Evolutionary conservation across 2,888 invertebrate genomes (phyloP), one percentile per base, ranked within the genome.

Genomic region (Callyntrura guangdongensis): DNA sequence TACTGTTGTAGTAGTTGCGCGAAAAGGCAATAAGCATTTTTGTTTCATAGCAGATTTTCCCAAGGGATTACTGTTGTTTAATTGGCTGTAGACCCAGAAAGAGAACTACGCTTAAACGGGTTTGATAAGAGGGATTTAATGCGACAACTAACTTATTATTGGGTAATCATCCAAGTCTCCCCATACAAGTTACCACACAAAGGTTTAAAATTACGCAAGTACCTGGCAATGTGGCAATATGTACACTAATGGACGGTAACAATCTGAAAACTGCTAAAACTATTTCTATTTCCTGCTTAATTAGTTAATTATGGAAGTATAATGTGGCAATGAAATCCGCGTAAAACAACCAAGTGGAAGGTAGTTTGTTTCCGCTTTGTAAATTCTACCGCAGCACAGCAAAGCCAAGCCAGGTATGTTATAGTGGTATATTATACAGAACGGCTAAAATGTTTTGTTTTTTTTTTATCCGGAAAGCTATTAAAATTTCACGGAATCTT

Each of bases 401-500:
- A 59, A 59, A 17, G 17, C 59, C 59, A 59, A 6, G 2, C 6
- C 53, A 14, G 2, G 53, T 53, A 53, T 53, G 14, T 17, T 20
- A 8, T 11, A n/a, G 9, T 61, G 22, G 5, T 1, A 56, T 25
- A 22, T 22, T 64, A 1, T 5, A 22, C 36, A 36, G 3, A 36
- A 36, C 3, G 12, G 22, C 22, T 25, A 2, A 64, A 22, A 20
- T 67, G 67, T 67, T 36, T 36, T 2, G 36, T 36, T 2, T 36
- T 36, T 36, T 36, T 36, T 27, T 12, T 27, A 67, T 25, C 67
- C 2, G n/a, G 74, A 20, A 74, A 27, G 74, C 85, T 64, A 72
- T 72, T 85, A 85, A 56, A 85, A 72, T 85, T 85, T 59, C 85
- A 85, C 22, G 59, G 69, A 74, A 56, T 27, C 17, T 25, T 59